Conservation (phyloP, 2,888 invertebrate species). For the Ennomos fuscantarius region DNA sequence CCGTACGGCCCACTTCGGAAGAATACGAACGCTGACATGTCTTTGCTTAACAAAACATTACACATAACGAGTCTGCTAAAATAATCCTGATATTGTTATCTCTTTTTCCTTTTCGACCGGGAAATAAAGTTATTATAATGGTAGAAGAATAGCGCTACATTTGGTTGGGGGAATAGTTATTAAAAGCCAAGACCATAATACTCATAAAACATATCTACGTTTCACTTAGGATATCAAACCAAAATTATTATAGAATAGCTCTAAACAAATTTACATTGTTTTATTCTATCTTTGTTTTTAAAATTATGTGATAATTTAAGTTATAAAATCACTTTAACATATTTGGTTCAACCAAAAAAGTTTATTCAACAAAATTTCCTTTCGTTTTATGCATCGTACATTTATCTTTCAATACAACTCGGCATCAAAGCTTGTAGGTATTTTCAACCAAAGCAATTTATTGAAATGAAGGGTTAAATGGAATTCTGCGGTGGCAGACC, state of each 20-base stretch:
- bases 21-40: slow-evolving; percentile 38
- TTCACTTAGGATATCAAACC: no score
- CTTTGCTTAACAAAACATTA: slow-evolving; percentile 49
- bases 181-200: no score
- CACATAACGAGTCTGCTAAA: slow-evolving; percentile 30
- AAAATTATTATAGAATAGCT: no score
- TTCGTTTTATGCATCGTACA: neutral
- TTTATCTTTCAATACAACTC: slow-evolving; percentile 35
- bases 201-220: no score
- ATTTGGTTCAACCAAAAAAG: no score
- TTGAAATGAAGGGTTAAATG: slow-evolving; percentile 62
- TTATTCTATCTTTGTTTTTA: no score
- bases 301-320: no score
- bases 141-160: no score
- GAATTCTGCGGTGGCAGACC: slow-evolving; percentile 51
- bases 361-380: no score
- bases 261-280: no score
- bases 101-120: slow-evolving; percentile 6
- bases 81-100: slow-evolving; percentile 19
- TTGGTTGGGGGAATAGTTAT: no score
- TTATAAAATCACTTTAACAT: no score
- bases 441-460: slow-evolving; percentile 49
- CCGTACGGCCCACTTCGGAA: slow-evolving; percentile 41
- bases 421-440: slow-evolving; percentile 45
- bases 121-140: neutral